Evolutionary conservation across 1,140 invertebrate species (phyloP).

Genomic region (Trypoxylus dichotomus): DNA sequence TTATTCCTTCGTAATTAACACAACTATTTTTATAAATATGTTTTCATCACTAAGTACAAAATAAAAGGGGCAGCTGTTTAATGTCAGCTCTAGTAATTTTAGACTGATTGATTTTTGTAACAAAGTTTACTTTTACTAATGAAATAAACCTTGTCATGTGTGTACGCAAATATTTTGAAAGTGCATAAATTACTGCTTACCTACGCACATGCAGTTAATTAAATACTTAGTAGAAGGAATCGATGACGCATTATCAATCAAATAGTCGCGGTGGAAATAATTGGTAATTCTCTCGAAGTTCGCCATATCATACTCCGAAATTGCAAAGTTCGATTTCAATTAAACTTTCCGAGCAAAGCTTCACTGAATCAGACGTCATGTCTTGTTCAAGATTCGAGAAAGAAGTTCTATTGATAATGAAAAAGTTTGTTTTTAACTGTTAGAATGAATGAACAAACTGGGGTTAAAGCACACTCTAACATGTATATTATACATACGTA

Average conservation of each 20-base stretch:
- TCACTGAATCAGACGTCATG: not conserved
- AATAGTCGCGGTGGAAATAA: not conserved
- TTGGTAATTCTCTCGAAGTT: constrained; percentile 1
- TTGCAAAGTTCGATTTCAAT: not conserved
- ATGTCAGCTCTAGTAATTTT: too few relatives aligned
- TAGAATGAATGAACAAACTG: not conserved
- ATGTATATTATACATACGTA: too few relatives aligned
- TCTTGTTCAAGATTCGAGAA: not conserved
- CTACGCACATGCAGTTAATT: not conserved
- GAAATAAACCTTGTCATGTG: too few relatives aligned
- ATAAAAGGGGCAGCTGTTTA: too few relatives aligned
- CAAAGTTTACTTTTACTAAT: too few relatives aligned
- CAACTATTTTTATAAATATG: too few relatives aligned
- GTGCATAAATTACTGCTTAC: too few relatives aligned
- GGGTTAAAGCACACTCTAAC: too few relatives aligned
- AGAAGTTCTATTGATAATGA: not conserved
- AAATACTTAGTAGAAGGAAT: not conserved
- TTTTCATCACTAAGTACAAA: too few relatives aligned
- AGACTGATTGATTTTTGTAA: too few relatives aligned
- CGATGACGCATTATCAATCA: not conserved
- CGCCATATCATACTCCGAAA: not conserved
- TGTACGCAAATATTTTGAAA: too few relatives aligned
- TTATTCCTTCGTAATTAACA: too few relatives aligned
- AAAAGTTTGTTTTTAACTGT: not conserved
- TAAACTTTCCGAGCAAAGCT: not conserved